Conservation (phyloP, 1,140 invertebrate species). For the Globodera rostochiensis region DNA sequence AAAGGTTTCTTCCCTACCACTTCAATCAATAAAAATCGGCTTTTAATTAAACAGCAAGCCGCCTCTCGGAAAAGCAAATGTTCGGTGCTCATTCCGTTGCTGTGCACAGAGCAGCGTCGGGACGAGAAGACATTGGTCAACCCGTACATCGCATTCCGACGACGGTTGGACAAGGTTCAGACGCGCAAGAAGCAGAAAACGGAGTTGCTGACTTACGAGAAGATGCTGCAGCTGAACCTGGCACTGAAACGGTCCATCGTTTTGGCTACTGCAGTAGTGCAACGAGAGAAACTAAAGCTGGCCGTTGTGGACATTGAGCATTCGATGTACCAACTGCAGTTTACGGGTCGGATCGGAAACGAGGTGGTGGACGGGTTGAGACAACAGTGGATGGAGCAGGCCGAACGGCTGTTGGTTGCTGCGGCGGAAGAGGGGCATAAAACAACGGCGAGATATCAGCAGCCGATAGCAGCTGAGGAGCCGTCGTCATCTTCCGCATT, state of each 20-base stretch:
- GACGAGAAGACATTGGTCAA: slow-evolving; percentile 43
- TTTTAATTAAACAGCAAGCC: slow-evolving; percentile 17
- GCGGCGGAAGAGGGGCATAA: neutral
- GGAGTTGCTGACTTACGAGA: slow-evolving; percentile 42
- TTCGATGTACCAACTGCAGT: slow-evolving; percentile 30
- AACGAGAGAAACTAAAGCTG: slow-evolving; percentile 39
- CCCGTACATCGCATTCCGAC: slow-evolving; percentile 52
- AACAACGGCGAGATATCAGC: neutral
- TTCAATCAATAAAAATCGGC: neutral
- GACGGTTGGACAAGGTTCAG: slow-evolving; percentile 50
- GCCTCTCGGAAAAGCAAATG: slow-evolving; percentile 31
- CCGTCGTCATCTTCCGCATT: neutral
- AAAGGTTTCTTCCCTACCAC: slow-evolving; percentile 27
- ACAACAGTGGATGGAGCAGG: slow-evolving; percentile 9
- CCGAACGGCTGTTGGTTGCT: neutral
- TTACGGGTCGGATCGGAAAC: slow-evolving; percentile 4
- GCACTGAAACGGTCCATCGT: slow-evolving; percentile 40
- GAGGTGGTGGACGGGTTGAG: slow-evolving; percentile 1
- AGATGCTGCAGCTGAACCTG: slow-evolving; percentile 41
- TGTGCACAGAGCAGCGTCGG: slow-evolving; percentile 31
- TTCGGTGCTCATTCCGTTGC: slow-evolving; percentile 17
- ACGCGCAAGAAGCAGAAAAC: slow-evolving; percentile 52
- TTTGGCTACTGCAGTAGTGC: slow-evolving; percentile 19
- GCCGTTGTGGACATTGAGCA: slow-evolving; percentile 29
- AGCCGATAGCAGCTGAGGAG: slow-evolving; percentile 11